These are phyloP conservation scores for Podarcis muralis DNA, from an alignment of 2,113 vertebrate genomes.

Conservation along the genomic window DNA sequence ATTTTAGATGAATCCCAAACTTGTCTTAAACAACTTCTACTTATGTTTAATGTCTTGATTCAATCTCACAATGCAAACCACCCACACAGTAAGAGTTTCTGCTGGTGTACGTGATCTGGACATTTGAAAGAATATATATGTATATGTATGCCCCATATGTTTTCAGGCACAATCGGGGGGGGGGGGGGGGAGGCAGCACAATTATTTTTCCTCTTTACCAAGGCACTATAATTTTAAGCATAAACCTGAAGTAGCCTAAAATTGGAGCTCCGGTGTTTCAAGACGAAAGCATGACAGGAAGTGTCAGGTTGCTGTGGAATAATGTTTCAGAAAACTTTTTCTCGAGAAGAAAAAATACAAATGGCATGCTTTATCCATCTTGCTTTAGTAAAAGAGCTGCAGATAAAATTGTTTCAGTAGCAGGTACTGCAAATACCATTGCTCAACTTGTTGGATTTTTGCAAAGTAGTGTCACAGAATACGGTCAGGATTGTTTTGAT, in stretches of 20 bases:
- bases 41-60: slow-evolving; percentile 93
- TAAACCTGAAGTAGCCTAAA: slow-evolving; percentile 82
- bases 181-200: too few relatives aligned
- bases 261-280: slow-evolving; percentile 80
- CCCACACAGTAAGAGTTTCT: slow-evolving; percentile 86
- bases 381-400: slow-evolving; percentile 83
- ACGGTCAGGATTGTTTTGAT: slow-evolving; percentile 85
- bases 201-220: slow-evolving; percentile 77
- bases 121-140: slow-evolving; percentile 84
- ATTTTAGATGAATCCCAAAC: slow-evolving; percentile 92
- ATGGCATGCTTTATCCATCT: slow-evolving; percentile 86
- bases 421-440: slow-evolving; percentile 83
- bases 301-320: slow-evolving; percentile 80
- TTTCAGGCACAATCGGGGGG: slow-evolving; percentile 81
- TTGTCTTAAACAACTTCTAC: slow-evolving; percentile 93
- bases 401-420: slow-evolving; percentile 82
- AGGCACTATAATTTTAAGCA: slow-evolving; percentile 81
- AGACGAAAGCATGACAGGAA: slow-evolving; percentile 82
- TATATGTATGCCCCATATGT: slow-evolving; percentile 81
- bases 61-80: slow-evolving; percentile 90
- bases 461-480: slow-evolving; percentile 85
- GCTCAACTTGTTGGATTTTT: slow-evolving; percentile 81
- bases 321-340: slow-evolving; percentile 79
- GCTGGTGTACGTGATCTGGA: slow-evolving; percentile 86
- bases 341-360: slow-evolving; percentile 80